Base-by-base conservation (phyloP, 2,888 invertebrate species). In the Hirudinaria manillensis region DNA sequence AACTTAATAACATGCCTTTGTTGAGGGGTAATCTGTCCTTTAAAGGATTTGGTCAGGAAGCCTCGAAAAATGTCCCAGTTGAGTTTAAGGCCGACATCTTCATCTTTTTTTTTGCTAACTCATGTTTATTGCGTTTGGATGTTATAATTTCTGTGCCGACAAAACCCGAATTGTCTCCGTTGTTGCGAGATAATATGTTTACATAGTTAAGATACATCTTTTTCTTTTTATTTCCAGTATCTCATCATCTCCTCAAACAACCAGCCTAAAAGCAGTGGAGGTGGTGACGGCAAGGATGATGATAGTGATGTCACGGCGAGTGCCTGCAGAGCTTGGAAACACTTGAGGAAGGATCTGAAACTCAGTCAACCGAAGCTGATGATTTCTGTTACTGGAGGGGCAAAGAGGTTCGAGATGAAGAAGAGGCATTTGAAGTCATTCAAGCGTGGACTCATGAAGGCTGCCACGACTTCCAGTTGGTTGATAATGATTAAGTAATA, bases 341-440 rank as follows among this genome's bases (percentile, higher is more conserved):
- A 85, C 34, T 76, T 85, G 78, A 80, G 78, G 34, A 79, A 83
- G 38, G 77, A 82, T 66, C 85, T 84, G 85, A 78, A 82, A 19
- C 77, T 86, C 65, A 81, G 81, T 0, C 77, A 80, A 7, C 85
- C 85, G 0, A 83, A 83, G 74, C 80, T 86, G 10, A 80, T 86
- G 45, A 83, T 86, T 56, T 85, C 85, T 10, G 84, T 86, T 38
- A 85, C 84, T 21, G 85, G 85, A 21, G 85, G 85, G 1, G 85
- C 85, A 19, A 83, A 84, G 77, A 79, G 81, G 29, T 85, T 86
- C 80, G 70, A 75, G 34, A 78, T 85, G 76, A 83, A 82, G 75
- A 80, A 80, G 4, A 77, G 82, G 71, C 80, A 83, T 38, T 77
- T 77, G 51, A 72, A 75, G 7, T 75, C 75, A 75, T 79, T 81